Evolutionary conservation across 2,113 vertebrate species (phyloP).

Genomic region (Mormyrus lacerda): DNA sequence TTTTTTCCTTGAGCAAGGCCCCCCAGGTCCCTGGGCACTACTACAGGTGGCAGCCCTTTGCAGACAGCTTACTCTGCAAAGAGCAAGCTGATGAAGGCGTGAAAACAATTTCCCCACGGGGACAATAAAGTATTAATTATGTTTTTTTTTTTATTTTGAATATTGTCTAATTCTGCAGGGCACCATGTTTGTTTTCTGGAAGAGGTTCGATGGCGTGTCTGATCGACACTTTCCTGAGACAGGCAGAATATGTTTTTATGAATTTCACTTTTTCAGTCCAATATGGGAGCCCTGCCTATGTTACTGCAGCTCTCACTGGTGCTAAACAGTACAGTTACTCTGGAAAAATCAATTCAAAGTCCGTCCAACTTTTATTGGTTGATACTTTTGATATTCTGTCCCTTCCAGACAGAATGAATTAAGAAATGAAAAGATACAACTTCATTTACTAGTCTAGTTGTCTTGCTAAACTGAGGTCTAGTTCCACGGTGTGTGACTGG

Average conservation of each 20-base stretch:
- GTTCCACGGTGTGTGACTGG: constrained; percentile 76
- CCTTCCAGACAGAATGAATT: constrained; percentile 97
- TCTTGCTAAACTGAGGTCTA: constrained; percentile 69
- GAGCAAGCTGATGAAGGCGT: no score
- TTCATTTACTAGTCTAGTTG: constrained; percentile 94
- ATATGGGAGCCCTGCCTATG: constrained; percentile 81
- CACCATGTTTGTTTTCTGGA: constrained; percentile 70
- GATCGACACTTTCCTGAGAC: constrained; percentile 74
- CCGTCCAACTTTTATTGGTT: constrained; percentile 73
- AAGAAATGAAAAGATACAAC: constrained; percentile 95
- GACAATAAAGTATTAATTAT: no score
- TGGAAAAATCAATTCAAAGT: constrained; percentile 98
- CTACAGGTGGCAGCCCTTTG: no score
- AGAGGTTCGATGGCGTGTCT: constrained; percentile 73
- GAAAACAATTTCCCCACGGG: no score
- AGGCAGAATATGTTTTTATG: constrained; percentile 67
- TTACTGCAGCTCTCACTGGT: constrained; percentile 77
- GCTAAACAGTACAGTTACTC: constrained; percentile 86
- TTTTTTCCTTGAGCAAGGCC: no score
- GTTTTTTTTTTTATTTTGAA: neutral
- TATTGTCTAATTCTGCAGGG: constrained; percentile 37
- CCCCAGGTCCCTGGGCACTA: no score
- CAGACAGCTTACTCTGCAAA: no score
- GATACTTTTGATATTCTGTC: constrained; percentile 80
- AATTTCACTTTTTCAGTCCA: constrained; percentile 82